Evolutionary conservation across 2,113 vertebrate species (phyloP).

Genomic region (Lampris incognitus): DNA sequence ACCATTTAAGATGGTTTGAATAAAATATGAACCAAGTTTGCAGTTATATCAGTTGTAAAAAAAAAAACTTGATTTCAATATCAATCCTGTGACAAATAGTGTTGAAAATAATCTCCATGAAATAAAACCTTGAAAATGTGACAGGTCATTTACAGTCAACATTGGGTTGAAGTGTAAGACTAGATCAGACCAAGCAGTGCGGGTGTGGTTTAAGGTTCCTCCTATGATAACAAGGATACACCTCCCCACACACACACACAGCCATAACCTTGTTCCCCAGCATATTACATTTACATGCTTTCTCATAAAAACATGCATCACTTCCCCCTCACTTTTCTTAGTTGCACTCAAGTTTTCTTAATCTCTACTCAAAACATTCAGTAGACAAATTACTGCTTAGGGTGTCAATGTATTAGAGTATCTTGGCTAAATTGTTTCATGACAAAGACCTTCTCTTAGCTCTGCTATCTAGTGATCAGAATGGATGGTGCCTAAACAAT

Average conservation of each 20-base stretch:
- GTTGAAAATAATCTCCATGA: no score
- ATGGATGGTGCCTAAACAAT: background rate
- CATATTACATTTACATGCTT: background rate
- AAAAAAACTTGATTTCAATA: no score
- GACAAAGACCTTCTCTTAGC: background rate
- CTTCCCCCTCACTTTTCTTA: background rate
- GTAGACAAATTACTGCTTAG: background rate
- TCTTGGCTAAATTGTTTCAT: background rate
- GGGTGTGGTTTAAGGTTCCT: slow-evolving; percentile 71
- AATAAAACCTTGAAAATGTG: no score
- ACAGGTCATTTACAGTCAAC: slow-evolving; percentile 16
- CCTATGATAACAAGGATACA: slow-evolving; percentile 58
- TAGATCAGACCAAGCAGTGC: slow-evolving; percentile 43
- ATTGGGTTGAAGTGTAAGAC: slow-evolving; percentile 9
- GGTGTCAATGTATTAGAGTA: background rate
- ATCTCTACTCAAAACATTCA: background rate
- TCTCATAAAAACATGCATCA: background rate
- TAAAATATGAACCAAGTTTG: no score
- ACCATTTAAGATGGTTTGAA: no score
- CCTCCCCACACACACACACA: slow-evolving; percentile 20
- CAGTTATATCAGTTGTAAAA: no score
- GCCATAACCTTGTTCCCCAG: slow-evolving; percentile 15
- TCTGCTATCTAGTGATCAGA: slow-evolving; percentile 1
- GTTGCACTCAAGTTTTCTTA: background rate
- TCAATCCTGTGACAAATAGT: no score